phyloP scores from a whole-genome alignment of 2,113 vertebrate species.

The Rostratula benghalensis region DNA sequence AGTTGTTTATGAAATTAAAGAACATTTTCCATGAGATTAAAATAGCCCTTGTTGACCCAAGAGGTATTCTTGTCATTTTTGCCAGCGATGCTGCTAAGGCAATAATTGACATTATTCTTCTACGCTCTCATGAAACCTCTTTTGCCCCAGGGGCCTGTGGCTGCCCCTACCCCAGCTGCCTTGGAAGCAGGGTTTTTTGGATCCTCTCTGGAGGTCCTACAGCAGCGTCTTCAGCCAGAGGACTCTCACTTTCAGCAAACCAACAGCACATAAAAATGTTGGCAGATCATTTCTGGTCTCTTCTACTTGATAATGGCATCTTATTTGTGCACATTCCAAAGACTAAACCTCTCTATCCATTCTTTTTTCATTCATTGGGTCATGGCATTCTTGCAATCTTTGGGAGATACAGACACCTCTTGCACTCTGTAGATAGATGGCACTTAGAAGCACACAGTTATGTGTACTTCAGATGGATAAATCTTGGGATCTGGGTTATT shows the following conservation, averaged over 20 bases:
- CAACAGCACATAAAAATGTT: neutral
- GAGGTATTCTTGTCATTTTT: neutral
- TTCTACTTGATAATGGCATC: neutral
- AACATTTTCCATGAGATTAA: neutral
- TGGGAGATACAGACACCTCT: neutral
- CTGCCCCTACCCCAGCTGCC: neutral
- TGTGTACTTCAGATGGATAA: neutral
- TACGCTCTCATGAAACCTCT: neutral
- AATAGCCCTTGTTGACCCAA: slow-evolving; percentile 6
- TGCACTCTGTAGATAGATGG: fast-evolving
- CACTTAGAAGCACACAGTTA: neutral
- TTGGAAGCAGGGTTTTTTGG: neutral
- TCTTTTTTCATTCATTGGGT: neutral
- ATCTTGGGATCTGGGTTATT: neutral
- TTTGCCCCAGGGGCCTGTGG: neutral
- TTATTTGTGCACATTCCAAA: neutral
- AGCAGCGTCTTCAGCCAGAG: neutral
- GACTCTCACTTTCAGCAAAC: neutral
- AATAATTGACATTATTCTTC: neutral
- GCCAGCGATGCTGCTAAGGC: neutral
- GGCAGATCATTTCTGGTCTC: neutral
- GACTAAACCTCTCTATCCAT: neutral
- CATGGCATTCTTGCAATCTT: neutral
- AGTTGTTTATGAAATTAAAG: slow-evolving; percentile 39
- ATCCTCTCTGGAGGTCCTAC: neutral